Base-by-base conservation (phyloP, 2,113 vertebrate genomes). In the Percopsis transmontana region DNA sequence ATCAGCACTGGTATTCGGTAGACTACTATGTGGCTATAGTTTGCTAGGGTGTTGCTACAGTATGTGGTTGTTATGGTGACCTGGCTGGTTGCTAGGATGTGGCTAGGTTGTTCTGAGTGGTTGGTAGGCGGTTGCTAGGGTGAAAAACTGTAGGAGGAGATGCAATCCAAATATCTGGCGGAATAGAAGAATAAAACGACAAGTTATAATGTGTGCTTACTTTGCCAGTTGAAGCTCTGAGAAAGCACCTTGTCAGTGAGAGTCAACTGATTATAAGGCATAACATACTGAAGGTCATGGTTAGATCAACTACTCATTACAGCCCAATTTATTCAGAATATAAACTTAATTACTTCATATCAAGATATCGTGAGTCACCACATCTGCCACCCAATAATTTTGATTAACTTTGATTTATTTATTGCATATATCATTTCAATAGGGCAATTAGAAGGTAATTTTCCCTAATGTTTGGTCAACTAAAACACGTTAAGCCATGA, bases 321-420 rank as follows among this genome's bases (percentile, higher is more conserved):
- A 61, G 40, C 77, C 5, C 21, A 27, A 81, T 75, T 44, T 44
- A 70, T 71, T 73, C 44, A 63, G 12, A 55, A 69, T 39, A 56
- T 62, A 33, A 75, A 66, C 55, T 45, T 58, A 67, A 67, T 58
- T 23, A 67, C 23, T 50, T 61, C 15, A 58, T 50, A 58, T 67
- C 24, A 53, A 41, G 54, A 76, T 72, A 55, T 41, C 27, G 59
- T 18, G 21, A 52, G 69, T 62, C 63, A 74, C 50, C 13, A 47
- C 54, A 66, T 52, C 58, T 61, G 39, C 67, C 59, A 55, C 16
- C 59, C 47, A 65, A 57, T 74, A 66, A 55, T 33, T 67, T 33
- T 73, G 58, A 81, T 81, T 57, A 48, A 44, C 39, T 72, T 11
- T 20, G 60, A 66, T 45, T 79, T 62, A 78, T 82, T 70, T 42